Evolutionary conservation across 1,140 invertebrate species (phyloP), one percentile per base, ranked within the genome.

Genomic region (Zaprionus camerounensis): DNA sequence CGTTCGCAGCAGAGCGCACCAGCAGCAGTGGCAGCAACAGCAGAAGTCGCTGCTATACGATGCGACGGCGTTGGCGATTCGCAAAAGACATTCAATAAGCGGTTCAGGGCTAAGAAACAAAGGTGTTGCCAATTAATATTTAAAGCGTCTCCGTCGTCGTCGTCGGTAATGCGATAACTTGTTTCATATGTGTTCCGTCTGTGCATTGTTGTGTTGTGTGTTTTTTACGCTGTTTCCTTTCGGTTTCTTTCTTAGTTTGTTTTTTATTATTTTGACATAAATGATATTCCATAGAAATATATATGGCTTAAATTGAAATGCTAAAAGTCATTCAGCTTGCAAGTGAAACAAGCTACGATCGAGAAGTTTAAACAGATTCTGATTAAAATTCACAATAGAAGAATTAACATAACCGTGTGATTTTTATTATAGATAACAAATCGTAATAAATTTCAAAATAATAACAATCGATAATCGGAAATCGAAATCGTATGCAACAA

Each of bases 111-210:
- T 82, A 79, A 76, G 69, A 78, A 75, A 69, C 62, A 78, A 87
- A 87, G 81, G 84, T 87, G 85, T 88, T 87, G 83, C 80, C 83
- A 87, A 87, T 87, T 88, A 82, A 86, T 85, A 79, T 85, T 81
- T 74, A 85, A 85, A 85, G 78, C 67, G 61, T 58, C 31, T 34
- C 31, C 62, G 38, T 63, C 61, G 78, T 63, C 31, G 31, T 34
- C 31, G 41, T 46, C n/a, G 41, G 41, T 17, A 82, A 84, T 62
- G 81, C 69, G 83, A 87, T 88, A 87, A 88, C 84, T 87, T 81
- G 83, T 88, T 87, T 78, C 81, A 87, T 78, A 78, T 88, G 61
- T 68, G 74, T 69, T 57, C 15, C 34, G 17, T 51, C 13, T 62
- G n/a, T 20, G 17, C 15, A 36, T 9, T 57, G n/a, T 34, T 56